phyloP scores from a whole-genome alignment of 64 coral and sea anemone species.

The Stylophora pistillata region DNA sequence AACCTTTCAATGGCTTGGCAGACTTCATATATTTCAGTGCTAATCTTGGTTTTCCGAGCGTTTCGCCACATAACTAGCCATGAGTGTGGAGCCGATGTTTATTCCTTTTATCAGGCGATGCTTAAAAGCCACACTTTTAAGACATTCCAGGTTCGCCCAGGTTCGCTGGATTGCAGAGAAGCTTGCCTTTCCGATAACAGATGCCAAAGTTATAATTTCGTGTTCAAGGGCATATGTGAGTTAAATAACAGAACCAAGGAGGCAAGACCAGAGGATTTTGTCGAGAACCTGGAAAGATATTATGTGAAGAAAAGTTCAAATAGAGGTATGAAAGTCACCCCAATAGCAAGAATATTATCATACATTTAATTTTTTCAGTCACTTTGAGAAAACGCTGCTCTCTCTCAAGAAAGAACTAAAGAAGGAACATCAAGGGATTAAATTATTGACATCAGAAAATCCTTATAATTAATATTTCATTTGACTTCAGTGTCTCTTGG shows the following conservation, averaged over 20 bases:
- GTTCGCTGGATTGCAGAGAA: not conserved
- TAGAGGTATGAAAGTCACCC: not conserved
- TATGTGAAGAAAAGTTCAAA: not conserved
- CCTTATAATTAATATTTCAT: not conserved
- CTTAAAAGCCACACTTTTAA: not conserved
- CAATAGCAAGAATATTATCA: too few relatives aligned
- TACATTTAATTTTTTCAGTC: too few relatives aligned
- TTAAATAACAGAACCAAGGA: not conserved
- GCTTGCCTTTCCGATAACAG: not conserved
- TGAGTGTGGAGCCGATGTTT: not conserved
- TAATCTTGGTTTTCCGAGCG: not conserved
- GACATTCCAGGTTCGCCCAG: not conserved
- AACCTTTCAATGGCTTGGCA: too few relatives aligned
- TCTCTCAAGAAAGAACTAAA: not conserved
- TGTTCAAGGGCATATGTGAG: not conserved
- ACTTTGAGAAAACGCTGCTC: not conserved
- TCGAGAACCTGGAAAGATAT: not conserved
- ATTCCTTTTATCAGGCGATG: constrained; percentile 11
- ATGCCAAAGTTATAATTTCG: not conserved
- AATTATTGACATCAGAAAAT: not conserved
- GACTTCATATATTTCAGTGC: too few relatives aligned
- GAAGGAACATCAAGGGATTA: too few relatives aligned
- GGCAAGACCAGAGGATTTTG: not conserved
- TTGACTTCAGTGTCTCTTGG: too few relatives aligned
- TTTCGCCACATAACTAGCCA: not conserved